Evolutionary conservation across 1,140 invertebrate species (phyloP), one percentile per base, ranked within the genome.

Genomic region (Cotesia typhae): DNA sequence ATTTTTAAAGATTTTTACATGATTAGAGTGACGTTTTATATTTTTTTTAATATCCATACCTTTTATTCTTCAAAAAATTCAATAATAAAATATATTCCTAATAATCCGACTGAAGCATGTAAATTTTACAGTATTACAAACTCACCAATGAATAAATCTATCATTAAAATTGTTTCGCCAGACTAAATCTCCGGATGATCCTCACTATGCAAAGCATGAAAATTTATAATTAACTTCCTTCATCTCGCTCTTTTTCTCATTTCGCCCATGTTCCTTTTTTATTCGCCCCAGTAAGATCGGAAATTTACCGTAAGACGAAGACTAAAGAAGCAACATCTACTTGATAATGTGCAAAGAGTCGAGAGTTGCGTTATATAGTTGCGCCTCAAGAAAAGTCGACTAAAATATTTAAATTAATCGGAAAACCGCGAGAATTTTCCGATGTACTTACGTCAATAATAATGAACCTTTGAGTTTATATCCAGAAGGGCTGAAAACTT

Each of bases 401-500:
- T 61, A 35, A 61, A 61, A 61, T 61, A 61, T 61, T 61, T 7
- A 61, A 61, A 61, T 61, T 61, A 61, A 61, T 61, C 59, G 59
- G 59, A 61, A 61, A 61, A 61, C 28, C 59, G 28, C 28, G 28
- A 61, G 28, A 61, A 61, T 35, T 61, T 61, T 61, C 9, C 53
- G 4, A 20, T 61, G 28, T 61, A 61, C 9, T 28, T 20, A 57
- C 53, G 53, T 61, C 28, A 61, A 61, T 61, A 61, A 61, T 35
- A 35, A 61, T 61, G 59, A 61, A 10, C 9, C 10, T 28, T 35
- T 20, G 59, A 20, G 35, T 61, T 61, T 35, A 28, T 20, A 28
- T 20, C n/a, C 12, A 14, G 3, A 28, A 28, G 3, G n/a, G 17
- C 53, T 20, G 17, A 4, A 57, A 57, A 57, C 3, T 12, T 9